Percentiles rank a stretch among this genome's conserved stretches.
Conservation (phyloP, 1,140 invertebrate species). For the Drosophila saltans region DNA sequence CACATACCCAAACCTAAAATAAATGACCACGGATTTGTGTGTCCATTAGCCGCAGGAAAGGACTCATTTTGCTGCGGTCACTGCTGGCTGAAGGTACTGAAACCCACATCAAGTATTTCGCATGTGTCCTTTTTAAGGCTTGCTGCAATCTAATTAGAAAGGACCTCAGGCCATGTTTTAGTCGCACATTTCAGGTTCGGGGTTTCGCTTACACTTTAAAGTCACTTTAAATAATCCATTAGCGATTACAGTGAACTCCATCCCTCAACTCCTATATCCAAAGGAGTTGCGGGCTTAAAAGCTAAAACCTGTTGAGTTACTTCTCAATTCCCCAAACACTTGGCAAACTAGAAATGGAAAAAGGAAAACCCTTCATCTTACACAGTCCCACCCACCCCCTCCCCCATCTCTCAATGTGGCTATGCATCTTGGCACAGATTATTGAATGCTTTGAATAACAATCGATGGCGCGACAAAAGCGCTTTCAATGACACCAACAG, state of each 20-base stretch:
- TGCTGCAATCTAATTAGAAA: conserved; percentile 67
- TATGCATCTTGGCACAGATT: conserved; percentile 67
- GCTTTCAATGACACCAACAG: conserved; percentile 19
- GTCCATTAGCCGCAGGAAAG: conserved; percentile 63
- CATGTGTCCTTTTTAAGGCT: conserved; percentile 45
- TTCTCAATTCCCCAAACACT: conserved; percentile 82
- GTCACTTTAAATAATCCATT: conserved; percentile 80
- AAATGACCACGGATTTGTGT: conserved; percentile 70
- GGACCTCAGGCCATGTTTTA: conserved; percentile 29
- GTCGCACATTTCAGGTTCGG: conserved; percentile 9
- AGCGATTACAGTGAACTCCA: conserved; percentile 50
- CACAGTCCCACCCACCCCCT: conserved; percentile 37
- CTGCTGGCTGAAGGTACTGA: conserved; percentile 22
- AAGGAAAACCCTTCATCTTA: conserved; percentile 13
- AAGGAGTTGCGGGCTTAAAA: conserved; percentile 73
- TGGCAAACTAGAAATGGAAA: conserved; percentile 70
- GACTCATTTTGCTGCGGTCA: conserved; percentile 53
- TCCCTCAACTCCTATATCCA: conserved; percentile 13
- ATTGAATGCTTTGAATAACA: conserved; percentile 81
- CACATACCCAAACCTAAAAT: conserved; percentile 54
- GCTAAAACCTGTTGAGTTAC: conserved; percentile 83
- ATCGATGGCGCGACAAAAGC: conserved; percentile 76
- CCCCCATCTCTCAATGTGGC: conserved; percentile 14
- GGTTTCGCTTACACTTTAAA: conserved; percentile 47
- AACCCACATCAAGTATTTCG: conserved; percentile 50